A percentile compares a stretch with the other conserved stretches of the same genome.
These are phyloP conservation scores for Pardosa pseudoannulata DNA, from an alignment of 2,888 invertebrate genomes.

Conservation along the genomic window DNA sequence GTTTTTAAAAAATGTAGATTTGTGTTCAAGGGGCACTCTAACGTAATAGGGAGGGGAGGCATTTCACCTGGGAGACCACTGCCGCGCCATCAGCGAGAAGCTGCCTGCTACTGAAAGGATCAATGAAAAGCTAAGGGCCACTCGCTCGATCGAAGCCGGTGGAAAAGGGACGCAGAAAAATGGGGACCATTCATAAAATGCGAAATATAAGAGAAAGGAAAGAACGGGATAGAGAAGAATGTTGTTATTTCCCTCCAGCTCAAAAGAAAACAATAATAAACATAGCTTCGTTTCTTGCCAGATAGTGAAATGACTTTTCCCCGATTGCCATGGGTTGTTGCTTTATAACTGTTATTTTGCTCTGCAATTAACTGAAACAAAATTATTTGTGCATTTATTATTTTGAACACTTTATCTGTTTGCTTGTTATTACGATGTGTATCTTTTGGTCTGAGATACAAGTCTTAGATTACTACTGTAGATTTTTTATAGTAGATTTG, in stretches of 20 bases:
- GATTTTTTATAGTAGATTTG: too few species aligned
- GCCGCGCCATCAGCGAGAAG: not conserved
- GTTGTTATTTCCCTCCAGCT: too few species aligned
- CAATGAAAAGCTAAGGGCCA: not conserved
- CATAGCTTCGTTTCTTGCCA: not conserved
- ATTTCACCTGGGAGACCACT: not conserved
- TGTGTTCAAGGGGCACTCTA: not conserved
- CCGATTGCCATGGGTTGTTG: too few species aligned
- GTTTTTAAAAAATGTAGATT: not conserved
- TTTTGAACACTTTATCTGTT: too few species aligned
- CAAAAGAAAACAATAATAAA: not conserved
- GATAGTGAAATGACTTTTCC: not conserved
- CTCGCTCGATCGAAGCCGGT: not conserved
- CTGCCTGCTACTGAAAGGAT: conserved; percentile 2
- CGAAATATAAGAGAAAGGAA: not conserved
- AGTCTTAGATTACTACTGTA: too few species aligned
- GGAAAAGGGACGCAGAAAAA: not conserved
- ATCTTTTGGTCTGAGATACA: too few species aligned
- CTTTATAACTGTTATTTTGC: too few species aligned
- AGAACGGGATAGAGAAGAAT: too few species aligned
- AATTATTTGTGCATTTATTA: too few species aligned
- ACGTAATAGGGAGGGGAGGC: not conserved
- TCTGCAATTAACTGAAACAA: too few species aligned
- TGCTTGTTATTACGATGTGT: too few species aligned
- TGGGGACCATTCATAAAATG: not conserved